Evolutionary conservation across 2,888 invertebrate genomes (phyloP), one percentile per base, ranked within the genome.

Genomic region (Volucella bombylans): DNA sequence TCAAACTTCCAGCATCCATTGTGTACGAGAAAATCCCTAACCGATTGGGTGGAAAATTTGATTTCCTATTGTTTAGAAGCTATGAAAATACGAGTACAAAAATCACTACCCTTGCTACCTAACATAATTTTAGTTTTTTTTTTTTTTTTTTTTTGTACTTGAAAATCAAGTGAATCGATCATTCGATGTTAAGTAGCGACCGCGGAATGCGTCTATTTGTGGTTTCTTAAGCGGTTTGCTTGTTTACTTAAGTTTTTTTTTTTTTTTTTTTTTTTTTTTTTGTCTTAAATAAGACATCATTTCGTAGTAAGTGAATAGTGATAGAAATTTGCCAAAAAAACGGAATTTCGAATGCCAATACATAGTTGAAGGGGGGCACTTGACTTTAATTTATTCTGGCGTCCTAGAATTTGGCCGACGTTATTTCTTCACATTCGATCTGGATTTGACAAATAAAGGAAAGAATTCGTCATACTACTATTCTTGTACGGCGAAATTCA

Each of bases 141-240:
- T n/a, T n/a, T n/a, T n/a, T n/a, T n/a, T n/a, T n/a, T n/a, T 52
- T 31, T 69, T 45, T 57, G 71, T 61, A 52, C 52, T 61, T 72
- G 14, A 62, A 15, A 61, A 31, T 52, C 72, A 72, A 72, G 71
- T 61, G 71, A 43, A 72, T 61, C 12, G 41, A 72, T 72, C 71
- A 50, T 39, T 57, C 43, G 52, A 67, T 43, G 54, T 11, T 23
- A 23, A 38, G 15, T 38, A 47, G 23, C 10, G 49, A 23, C 11
- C 8, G n/a, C 41, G 14, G 61, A 14, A 43, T 71, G 23, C 41
- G 38, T 68, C 45, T 23, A 6, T 31, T 31, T 31, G 45, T 45
- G 38, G 65, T 12, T 69, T 59, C 15, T 57, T 49, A 39, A 49
- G 41, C n/a, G 39, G 57, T 49, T 45, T 31, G 31, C 31, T 31